Conservation (phyloP, 2,888 invertebrate genomes). For the Hesperia comma region DNA sequence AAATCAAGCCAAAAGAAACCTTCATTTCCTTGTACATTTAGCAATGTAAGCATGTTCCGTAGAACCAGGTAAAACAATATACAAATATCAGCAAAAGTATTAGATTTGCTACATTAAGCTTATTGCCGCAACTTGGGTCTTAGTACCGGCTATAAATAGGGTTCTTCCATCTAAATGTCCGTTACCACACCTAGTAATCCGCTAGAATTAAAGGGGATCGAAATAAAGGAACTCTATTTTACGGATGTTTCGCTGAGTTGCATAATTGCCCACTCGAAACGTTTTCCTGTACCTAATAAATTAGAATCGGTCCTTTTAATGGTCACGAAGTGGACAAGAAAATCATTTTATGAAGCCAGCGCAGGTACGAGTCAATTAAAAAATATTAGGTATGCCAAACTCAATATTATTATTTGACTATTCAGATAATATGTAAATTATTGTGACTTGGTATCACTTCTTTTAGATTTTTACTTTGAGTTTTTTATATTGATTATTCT, state of each 20-base stretch:
- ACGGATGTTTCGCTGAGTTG: conserved; percentile 26
- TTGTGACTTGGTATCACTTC: no score
- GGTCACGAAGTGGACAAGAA: not conserved
- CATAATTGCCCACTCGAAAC: conserved; percentile 20
- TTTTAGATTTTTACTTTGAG: no score
- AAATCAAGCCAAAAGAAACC: no score
- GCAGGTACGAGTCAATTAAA: not conserved
- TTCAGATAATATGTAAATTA: no score
- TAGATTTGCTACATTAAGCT: conserved; percentile 54
- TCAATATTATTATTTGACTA: no score
- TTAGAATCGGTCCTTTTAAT: not conserved
- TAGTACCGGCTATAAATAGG: conserved; percentile 64
- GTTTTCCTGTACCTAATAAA: not conserved
- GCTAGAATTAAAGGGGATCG: conserved; percentile 65
- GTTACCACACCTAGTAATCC: conserved; percentile 68
- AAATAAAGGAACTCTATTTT: conserved; percentile 43
- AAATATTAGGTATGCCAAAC: no score
- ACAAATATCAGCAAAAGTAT: conserved; percentile 47
- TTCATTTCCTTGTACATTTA: not conserved
- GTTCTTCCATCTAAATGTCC: conserved; percentile 63
- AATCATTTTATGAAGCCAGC: not conserved
- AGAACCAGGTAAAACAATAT: conserved; percentile 18
- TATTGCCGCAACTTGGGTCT: conserved; percentile 57
- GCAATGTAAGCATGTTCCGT: not conserved
- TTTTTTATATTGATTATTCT: no score